Percentiles rank a stretch among this genome's conserved stretches.
These are phyloP conservation scores for Virgularia gustaviana DNA, from an alignment of 92 coral and sea anemone species.

Conservation along the genomic window DNA sequence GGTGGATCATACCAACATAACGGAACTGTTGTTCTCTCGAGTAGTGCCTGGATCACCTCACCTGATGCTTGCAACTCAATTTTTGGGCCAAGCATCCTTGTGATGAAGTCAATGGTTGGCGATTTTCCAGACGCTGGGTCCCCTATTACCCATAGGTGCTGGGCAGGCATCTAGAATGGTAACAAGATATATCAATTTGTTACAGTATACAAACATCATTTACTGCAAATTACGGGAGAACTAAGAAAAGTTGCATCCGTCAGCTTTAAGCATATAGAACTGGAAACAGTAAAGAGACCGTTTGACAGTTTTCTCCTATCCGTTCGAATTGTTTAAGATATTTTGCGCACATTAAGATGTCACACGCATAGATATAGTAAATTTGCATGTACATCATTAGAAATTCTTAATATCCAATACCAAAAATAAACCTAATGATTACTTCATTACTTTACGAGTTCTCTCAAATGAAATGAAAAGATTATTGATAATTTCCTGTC, in stretches of 20 bases:
- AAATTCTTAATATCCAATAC: background rate
- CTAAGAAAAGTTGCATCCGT: no score
- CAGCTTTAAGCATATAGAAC: no score
- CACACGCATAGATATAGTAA: no score
- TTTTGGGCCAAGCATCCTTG: slow-evolving; percentile 25
- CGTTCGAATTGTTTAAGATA: no score
- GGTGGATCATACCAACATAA: slow-evolving; percentile 39
- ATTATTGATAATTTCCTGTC: background rate
- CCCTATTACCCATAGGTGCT: slow-evolving; percentile 13
- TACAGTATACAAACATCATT: no score
- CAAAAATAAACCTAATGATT: background rate
- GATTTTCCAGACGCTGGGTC: background rate
- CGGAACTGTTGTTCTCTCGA: slow-evolving; percentile 22
- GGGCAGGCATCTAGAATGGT: slow-evolving; percentile 13
- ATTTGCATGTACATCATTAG: no score
- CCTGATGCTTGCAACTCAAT: slow-evolving; percentile 30
- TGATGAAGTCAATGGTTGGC: background rate
- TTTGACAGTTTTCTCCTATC: no score
- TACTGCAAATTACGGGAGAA: no score
- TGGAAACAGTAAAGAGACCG: no score
- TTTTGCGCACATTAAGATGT: no score
- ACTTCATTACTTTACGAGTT: background rate
- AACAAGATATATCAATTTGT: background rate
- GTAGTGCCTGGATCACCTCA: slow-evolving; percentile 29
- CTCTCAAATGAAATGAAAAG: no score